Conservation (phyloP, 2,113 vertebrate species). For the Danionella cerebrum region DNA sequence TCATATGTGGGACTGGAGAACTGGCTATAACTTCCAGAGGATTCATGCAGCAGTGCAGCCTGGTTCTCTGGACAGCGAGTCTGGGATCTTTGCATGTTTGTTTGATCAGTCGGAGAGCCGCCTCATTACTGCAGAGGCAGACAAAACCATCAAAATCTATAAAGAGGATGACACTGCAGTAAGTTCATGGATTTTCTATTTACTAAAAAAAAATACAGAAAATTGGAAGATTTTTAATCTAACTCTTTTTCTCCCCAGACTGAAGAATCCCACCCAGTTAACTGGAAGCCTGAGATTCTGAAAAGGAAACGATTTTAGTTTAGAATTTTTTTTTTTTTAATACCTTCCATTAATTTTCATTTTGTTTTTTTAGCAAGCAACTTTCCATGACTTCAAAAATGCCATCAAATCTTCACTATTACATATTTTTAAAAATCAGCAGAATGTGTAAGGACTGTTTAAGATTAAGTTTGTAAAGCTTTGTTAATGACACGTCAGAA, state of each 20-base stretch:
- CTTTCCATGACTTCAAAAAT: background rate
- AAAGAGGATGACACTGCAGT: conserved; percentile 92
- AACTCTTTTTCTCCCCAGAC: conserved; percentile 66
- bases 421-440: no score
- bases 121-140: conserved; percentile 89
- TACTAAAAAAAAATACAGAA: no score
- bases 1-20: conserved; percentile 98
- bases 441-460: no score
- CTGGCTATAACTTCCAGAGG: conserved; percentile 95
- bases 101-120: conserved; percentile 92
- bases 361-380: background rate
- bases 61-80: conserved; percentile 95
- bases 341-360: background rate
- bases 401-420: no score
- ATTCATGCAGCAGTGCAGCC: conserved; percentile 96
- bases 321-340: background rate
- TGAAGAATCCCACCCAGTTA: conserved; percentile 94
- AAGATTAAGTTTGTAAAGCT: no score
- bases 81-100: conserved; percentile 90
- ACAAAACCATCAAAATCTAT: conserved; percentile 98
- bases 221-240: background rate
- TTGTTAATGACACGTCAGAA: no score
- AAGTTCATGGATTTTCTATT: no score
- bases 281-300: conserved; percentile 98
- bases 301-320: conserved; percentile 90